Evolutionary conservation across 2,888 invertebrate genomes (phyloP).

Genomic region (Busseola fusca): DNA sequence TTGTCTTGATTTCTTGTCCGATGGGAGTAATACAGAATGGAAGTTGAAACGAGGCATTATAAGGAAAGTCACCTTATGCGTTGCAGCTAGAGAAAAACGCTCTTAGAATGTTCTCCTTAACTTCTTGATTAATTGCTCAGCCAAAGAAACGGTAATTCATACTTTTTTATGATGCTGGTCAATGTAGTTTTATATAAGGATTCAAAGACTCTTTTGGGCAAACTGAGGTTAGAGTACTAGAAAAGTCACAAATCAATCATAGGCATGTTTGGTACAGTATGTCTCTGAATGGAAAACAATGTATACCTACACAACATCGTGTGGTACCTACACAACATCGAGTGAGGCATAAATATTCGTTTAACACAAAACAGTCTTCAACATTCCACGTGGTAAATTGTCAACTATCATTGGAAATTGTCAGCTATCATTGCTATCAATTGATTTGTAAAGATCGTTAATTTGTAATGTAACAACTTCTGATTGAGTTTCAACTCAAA

Average conservation of each 20-base stretch:
- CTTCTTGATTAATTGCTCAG: neutral
- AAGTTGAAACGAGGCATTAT: neutral
- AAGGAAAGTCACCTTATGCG: neutral
- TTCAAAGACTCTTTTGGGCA: neutral
- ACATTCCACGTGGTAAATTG: conserved; percentile 29
- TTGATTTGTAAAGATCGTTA: conserved; percentile 52
- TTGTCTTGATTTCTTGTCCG: neutral
- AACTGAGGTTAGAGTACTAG: neutral
- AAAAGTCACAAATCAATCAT: neutral
- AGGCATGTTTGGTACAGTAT: neutral
- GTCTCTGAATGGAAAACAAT: neutral
- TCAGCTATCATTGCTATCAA: conserved; percentile 34
- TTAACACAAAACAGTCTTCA: conserved; percentile 14
- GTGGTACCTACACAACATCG: conserved; percentile 33
- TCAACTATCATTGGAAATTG: conserved; percentile 21
- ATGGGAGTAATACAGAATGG: neutral
- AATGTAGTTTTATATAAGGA: neutral
- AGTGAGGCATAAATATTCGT: conserved; percentile 12
- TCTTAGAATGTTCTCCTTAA: neutral
- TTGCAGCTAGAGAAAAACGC: neutral
- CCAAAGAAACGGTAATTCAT: neutral
- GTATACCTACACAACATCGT: conserved; percentile 36
- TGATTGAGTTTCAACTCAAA: conserved; percentile 55
- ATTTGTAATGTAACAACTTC: conserved; percentile 58
- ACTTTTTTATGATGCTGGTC: neutral